phyloP scores from a whole-genome alignment of 2,113 vertebrate species.

The Lepisosteus oculatus region DNA sequence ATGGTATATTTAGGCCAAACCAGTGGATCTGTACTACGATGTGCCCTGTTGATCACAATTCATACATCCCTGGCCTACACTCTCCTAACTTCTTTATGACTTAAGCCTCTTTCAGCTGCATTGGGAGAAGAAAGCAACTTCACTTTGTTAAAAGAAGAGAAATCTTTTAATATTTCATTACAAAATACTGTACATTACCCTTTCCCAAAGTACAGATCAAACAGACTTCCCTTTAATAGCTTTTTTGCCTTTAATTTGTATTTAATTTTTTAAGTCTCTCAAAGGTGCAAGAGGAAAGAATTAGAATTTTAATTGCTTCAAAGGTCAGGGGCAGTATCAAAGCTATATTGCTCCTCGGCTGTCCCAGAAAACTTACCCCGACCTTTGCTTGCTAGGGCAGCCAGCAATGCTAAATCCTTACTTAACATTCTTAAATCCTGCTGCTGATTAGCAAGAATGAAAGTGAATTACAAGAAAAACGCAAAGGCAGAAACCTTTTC shows the following conservation, averaged over 20 bases:
- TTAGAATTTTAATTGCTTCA: conserved; percentile 6
- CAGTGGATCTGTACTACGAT: not conserved
- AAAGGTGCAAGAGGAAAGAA: conserved; percentile 8
- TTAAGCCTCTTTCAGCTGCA: not conserved
- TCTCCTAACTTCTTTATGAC: not conserved
- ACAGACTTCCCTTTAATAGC: conserved; percentile 21
- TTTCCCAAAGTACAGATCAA: conserved; percentile 29
- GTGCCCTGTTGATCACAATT: not conserved
- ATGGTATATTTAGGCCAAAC: not conserved
- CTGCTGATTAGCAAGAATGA: too few species aligned
- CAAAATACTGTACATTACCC: conserved; percentile 21
- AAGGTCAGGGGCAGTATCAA: conserved; percentile 12
- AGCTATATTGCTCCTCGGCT: not conserved
- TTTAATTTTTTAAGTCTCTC: conserved; percentile 24
- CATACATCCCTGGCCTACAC: not conserved
- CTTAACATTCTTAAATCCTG: too few species aligned
- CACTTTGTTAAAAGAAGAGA: conserved; percentile 17
- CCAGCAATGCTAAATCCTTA: too few species aligned
- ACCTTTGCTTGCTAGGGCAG: not conserved
- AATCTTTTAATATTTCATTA: conserved; percentile 34
- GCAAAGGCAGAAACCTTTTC: too few species aligned
- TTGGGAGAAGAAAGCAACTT: conserved; percentile 19
- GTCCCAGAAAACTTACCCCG: conserved; percentile 1
- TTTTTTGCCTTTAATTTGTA: conserved; percentile 25
- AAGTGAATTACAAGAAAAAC: too few species aligned